Conservation (phyloP, 2,113 vertebrate genomes). For the Monopterus albus region DNA sequence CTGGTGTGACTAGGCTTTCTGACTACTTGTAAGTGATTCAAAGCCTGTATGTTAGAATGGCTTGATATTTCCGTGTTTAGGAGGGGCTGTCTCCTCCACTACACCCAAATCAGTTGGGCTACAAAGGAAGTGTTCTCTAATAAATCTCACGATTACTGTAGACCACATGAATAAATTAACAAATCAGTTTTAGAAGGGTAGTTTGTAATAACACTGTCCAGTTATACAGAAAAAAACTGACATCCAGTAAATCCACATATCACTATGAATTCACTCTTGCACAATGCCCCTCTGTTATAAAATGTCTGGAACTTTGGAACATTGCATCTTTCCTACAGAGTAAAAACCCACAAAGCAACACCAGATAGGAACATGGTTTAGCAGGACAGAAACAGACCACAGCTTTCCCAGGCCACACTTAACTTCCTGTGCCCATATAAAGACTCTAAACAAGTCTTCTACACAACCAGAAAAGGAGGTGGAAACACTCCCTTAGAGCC, state of each 20-base stretch:
- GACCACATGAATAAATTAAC: too few species aligned
- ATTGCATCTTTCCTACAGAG: conserved; percentile 38
- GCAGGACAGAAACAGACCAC: conserved; percentile 29
- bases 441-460: conserved; percentile 27
- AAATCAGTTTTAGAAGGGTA: too few species aligned
- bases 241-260: conserved; percentile 13
- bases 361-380: conserved; percentile 12
- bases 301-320: conserved; percentile 32
- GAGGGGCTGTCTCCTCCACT: too few species aligned
- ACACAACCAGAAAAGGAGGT: conserved; percentile 28
- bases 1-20: too few species aligned
- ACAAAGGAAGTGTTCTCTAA: too few species aligned
- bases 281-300: conserved; percentile 21
- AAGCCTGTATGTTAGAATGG: too few species aligned
- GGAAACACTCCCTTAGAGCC: conserved; percentile 55
- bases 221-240: neutral
- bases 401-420: conserved; percentile 28
- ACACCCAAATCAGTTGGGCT: too few species aligned
- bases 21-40: too few species aligned
- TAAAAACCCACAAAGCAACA: conserved; percentile 32
- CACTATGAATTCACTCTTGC: neutral
- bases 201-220: too few species aligned
- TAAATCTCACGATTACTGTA: too few species aligned
- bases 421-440: conserved; percentile 50
- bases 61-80: too few species aligned